Evolutionary conservation across 1,140 invertebrate species (phyloP), one percentile per base, ranked within the genome.

Genomic region (Prorops nasuta): DNA sequence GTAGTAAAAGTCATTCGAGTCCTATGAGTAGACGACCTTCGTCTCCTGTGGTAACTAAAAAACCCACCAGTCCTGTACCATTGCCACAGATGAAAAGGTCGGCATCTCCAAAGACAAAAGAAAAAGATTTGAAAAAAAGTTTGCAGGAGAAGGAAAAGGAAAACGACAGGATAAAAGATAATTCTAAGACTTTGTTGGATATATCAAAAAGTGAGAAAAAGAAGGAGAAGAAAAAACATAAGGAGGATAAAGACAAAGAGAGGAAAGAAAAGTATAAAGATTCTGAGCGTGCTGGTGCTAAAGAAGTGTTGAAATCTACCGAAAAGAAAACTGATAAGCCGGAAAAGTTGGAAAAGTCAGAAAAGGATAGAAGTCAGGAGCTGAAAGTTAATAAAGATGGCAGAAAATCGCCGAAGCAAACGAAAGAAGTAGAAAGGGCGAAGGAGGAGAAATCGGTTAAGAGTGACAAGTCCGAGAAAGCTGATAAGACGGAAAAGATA

Each of bases 281-380:
- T 9, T 74, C 71, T 3, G 79, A 82, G 8, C 62, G 74, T 4
- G 77, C 80, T 10, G 77, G 80, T 9, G 66, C 50, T 52, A 78
- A 69, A 58, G 69, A 66, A 54, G 36, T 47, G 24, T 21, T 52
- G n/a, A 77, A 74, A 58, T 57, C 49, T 44, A 58, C 16, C 3
- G 71, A 72, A 1, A 77, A 75, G 17, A 72, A 66, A 44, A 17
- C 47, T 7, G 66, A 72, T 15, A 73, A 69, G 45, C 14, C 56
- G 0, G 70, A 74, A 31, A 69, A 74, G 50, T 15, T 49, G 0
- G 66, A 76, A 19, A 74, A 74, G 51, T 17, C 49, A 62, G 68
- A 83, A 67, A 66, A 80, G 53, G 81, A 83, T 37, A 67, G 82
- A 75, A 58, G 77, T 8, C 62, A 81, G 54, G 77, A 80, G 28